Percentiles rank a stretch among this genome's conserved stretches.
Conservation (phyloP, 1,140 invertebrate species). For the Reticulitermes speratus region DNA sequence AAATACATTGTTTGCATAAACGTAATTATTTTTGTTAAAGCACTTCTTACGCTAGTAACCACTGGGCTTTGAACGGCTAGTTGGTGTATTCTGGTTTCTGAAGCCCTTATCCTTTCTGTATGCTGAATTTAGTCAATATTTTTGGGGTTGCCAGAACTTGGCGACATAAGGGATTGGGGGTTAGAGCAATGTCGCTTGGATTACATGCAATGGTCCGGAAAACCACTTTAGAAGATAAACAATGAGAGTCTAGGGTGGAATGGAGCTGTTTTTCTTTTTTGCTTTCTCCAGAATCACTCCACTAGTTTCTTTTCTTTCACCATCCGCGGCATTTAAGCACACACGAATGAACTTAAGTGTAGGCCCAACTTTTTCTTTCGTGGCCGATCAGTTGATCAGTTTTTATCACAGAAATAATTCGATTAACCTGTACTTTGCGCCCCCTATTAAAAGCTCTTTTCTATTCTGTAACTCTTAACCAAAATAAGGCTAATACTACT, state of each 20-base stretch:
- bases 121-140: background rate
- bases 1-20: too few relatives aligned
- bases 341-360: background rate
- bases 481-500: too few relatives aligned
- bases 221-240: slow-evolving; percentile 30
- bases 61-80: too few relatives aligned
- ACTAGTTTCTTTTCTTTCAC: background rate
- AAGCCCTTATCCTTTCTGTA: background rate
- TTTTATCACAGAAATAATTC: too few relatives aligned
- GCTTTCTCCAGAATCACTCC: background rate
- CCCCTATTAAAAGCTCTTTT: too few relatives aligned
- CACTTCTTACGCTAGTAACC: too few relatives aligned
- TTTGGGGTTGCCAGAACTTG: background rate
- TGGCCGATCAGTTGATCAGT: too few relatives aligned
- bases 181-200: background rate
- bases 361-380: too few relatives aligned
- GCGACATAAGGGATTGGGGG: background rate
- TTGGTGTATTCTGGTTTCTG: background rate
- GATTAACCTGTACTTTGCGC: too few relatives aligned
- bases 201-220: slow-evolving; percentile 27
- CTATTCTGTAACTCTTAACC: too few relatives aligned
- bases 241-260: slow-evolving; percentile 23
- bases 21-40: too few relatives aligned
- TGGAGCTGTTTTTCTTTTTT: slow-evolving; percentile 1
- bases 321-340: background rate